Evolutionary conservation across 2,888 invertebrate species (phyloP), one percentile per base, ranked within the genome.

Genomic region (Petrolisthes manimaculis): DNA sequence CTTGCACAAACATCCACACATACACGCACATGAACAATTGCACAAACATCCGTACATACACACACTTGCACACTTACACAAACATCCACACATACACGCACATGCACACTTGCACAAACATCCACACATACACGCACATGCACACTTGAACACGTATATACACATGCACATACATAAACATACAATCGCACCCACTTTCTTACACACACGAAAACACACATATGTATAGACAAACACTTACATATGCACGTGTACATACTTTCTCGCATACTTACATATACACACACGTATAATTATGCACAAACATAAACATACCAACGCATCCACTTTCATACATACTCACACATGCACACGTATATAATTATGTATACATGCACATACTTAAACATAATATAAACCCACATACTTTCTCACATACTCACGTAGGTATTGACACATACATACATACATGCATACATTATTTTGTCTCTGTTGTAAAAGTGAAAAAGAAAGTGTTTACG

Each of bases 41-140:
- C 1, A 51, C 51, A 21, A 12, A 21, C 18, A 74, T 21, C 8
- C 24, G 4, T 3, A 21, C 24, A 74, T 21, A 18, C 24, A 18
- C n/a, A 21, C 24, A 21, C 74, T 2, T 8, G 8, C 51, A 51
- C 78, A 78, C 61, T n/a, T 21, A 4, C 67, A 82, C 82, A 69
- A 18, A 82, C 82, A 67, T 67, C 21, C 67, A 82, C 82, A 82
- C 82, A 82, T 67, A 82, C 82, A 82, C 80, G 55, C 80, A 80
- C 80, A 80, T 12, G n/a, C 79, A 24, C 54, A 24, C 54, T 18
- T 12, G n/a, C 79, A 79, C 54, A 79, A 12, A 54, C 54, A 54
- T n/a, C n/a, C 54, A 54, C 54, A 54, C 54, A 54, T n/a, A 54
- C 54, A 54, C 54, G n/a, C 54, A 54, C 54, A 3, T n/a, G n/a